phyloP scores from a whole-genome alignment of 1,140 invertebrate species.

The Hyles euphorbiae region DNA sequence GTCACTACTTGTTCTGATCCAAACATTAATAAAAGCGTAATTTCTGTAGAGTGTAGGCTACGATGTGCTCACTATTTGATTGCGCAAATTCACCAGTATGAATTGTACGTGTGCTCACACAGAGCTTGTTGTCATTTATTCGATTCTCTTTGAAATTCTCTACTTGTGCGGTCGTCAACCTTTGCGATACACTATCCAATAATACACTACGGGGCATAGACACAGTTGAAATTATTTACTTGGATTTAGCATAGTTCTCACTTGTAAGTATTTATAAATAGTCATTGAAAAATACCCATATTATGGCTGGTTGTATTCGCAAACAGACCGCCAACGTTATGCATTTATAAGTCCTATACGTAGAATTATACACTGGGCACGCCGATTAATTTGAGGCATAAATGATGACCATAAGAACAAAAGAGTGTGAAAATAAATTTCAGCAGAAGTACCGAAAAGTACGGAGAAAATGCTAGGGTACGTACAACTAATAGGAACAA shows the following conservation, averaged over 20 bases:
- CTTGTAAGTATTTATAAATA: background rate
- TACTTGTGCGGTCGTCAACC: conserved; percentile 7
- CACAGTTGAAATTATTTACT: too few species aligned
- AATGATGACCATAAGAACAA: too few species aligned
- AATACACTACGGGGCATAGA: background rate
- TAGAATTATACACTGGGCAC: too few species aligned
- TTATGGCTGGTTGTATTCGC: too few species aligned
- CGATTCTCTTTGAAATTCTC: conserved; percentile 12
- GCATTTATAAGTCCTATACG: too few species aligned
- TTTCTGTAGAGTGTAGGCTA: conserved; percentile 17
- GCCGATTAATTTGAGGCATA: too few species aligned
- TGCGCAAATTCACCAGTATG: conserved; percentile 12
- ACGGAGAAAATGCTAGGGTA: conserved; percentile 19
- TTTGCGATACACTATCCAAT: conserved; percentile 2
- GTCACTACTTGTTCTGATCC: conserved; percentile 7
- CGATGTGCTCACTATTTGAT: conserved; percentile 11
- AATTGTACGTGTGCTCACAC: conserved; percentile 9
- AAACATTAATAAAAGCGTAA: conserved; percentile 22
- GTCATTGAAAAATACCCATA: too few species aligned
- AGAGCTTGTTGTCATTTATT: conserved; percentile 8
- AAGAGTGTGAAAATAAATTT: too few species aligned
- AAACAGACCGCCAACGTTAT: too few species aligned
- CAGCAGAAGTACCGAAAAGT: background rate
- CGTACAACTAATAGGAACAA: conserved; percentile 33
- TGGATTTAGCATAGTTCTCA: too few species aligned